Evolutionary conservation across 2,888 invertebrate species (phyloP), one percentile per base, ranked within the genome.

Genomic region (Drosophila demipolita): DNA sequence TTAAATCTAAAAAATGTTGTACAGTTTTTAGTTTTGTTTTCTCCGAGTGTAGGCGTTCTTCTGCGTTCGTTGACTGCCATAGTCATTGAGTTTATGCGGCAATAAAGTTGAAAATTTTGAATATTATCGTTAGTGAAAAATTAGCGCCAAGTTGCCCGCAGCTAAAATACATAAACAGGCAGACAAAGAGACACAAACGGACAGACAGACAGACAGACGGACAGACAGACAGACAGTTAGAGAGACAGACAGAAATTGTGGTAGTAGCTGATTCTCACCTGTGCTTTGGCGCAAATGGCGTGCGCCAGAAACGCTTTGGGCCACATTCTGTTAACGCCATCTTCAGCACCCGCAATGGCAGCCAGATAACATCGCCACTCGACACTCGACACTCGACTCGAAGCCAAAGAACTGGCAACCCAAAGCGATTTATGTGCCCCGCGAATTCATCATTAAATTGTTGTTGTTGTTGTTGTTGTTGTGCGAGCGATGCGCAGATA

Each of bases 91-190:
- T 86, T 90, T 86, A 90, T 90, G 84, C 78, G 75, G 79, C 90
- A 73, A 88, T 90, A 87, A 87, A 87, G 89, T 87, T 86, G 87
- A 87, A 83, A 90, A 87, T 87, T 90, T 83, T 86, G 87, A 88
- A 88, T 88, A 90, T 90, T 82, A 87, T 90, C 87, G 87, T 90
- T 90, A 87, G 89, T 86, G 89, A 81, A 90, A 87, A 87, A 87
- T 90, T 87, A 87, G 90, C 90, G 79, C 68, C 79, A 86, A 90
- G 76, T 82, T 72, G 87, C 70, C 72, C 53, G 57, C 63, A 58
- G 73, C 66, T 55, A 29, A 26, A 38, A 36, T 26, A 17, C 29
- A 32, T 11, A 48, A 15, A 32, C 1, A 45, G 6, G 26, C 17
- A 49, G 26, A 17, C 26, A 48, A 15, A 17, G 9, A 49, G 17